Evolutionary conservation across 2,797 vertebrate species (phyloP).

Genomic region (Salarias fasciatus): DNA sequence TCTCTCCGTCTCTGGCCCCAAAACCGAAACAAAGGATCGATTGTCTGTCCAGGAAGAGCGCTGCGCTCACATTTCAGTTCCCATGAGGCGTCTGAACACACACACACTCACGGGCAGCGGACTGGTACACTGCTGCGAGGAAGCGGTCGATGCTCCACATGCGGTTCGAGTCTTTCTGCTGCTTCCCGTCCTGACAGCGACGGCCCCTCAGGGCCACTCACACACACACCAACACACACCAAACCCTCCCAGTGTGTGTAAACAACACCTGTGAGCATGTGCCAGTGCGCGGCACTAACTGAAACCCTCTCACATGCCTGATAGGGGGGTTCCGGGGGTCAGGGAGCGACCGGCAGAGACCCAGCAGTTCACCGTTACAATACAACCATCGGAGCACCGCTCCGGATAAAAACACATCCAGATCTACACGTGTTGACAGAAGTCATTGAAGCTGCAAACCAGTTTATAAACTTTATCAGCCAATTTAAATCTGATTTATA

Average conservation of each 20-base stretch:
- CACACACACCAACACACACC: background rate
- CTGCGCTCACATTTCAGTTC: slow-evolving; percentile 64
- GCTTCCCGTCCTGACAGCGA: slow-evolving; percentile 47
- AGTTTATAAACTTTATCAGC: no score
- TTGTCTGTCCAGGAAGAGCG: slow-evolving; percentile 65
- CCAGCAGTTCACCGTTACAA: slow-evolving; percentile 18
- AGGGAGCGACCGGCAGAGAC: slow-evolving; percentile 17
- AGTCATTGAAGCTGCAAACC: no score
- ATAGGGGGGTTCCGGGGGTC: slow-evolving; percentile 5
- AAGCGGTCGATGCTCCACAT: slow-evolving; percentile 24
- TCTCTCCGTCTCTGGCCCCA: slow-evolving; percentile 24
- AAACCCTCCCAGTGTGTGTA: slow-evolving; percentile 6
- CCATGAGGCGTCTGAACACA: slow-evolving; percentile 48
- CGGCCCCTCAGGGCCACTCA: slow-evolving; percentile 45
- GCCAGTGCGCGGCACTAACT: slow-evolving; percentile 3
- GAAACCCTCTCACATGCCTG: slow-evolving; percentile 2
- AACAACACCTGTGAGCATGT: slow-evolving; percentile 22
- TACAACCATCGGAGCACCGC: slow-evolving; percentile 38
- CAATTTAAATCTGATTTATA: no score
- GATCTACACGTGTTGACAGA: no score
- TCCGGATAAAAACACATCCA: no score
- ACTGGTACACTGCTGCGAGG: slow-evolving; percentile 49
- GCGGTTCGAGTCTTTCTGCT: no score
- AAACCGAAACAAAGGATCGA: slow-evolving; percentile 73
- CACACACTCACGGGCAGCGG: background rate